A percentile compares a stretch with the other conserved stretches of the same genome.
These are phyloP conservation scores for Drosophila persimilis DNA, from an alignment of 1,140 invertebrate genomes.

Conservation along the genomic window DNA sequence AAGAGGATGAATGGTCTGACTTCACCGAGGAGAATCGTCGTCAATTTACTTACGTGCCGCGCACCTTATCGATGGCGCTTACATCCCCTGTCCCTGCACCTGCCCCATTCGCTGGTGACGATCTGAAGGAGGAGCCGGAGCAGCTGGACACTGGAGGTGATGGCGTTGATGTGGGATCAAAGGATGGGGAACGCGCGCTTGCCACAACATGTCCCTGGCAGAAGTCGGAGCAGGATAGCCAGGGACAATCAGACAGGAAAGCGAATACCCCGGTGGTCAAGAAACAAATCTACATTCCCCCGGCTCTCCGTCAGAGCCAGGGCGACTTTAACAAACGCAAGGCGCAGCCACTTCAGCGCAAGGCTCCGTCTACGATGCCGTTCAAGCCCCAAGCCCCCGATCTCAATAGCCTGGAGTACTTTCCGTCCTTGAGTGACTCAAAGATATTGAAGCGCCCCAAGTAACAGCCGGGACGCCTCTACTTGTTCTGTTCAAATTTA, in stretches of 20 bases:
- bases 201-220: constrained; percentile 48
- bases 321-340: constrained; percentile 28
- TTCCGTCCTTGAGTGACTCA: constrained; percentile 41
- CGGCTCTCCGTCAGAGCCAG: constrained; percentile 65
- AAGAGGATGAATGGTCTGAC: constrained; percentile 61
- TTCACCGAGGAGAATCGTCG: constrained; percentile 61
- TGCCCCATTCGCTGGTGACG: background rate
- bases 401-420: constrained; percentile 58
- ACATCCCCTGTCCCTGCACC: background rate
- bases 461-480: constrained; percentile 20
- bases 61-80: constrained; percentile 15
- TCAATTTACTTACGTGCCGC: constrained; percentile 26
- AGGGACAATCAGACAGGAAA: background rate
- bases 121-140: constrained; percentile 15
- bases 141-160: constrained; percentile 51
- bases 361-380: constrained; percentile 1
- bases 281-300: constrained; percentile 52
- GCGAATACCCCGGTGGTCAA: constrained; percentile 3
- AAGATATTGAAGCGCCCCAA: constrained; percentile 49
- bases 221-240: constrained; percentile 20
- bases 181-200: constrained; percentile 9
- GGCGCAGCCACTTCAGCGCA: constrained; percentile 1
- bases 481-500: constrained; percentile 39
- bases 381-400: constrained; percentile 53
- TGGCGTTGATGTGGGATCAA: constrained; percentile 46